Conservation (phyloP, 2,888 invertebrate species). For the Saturnia pavonia region DNA sequence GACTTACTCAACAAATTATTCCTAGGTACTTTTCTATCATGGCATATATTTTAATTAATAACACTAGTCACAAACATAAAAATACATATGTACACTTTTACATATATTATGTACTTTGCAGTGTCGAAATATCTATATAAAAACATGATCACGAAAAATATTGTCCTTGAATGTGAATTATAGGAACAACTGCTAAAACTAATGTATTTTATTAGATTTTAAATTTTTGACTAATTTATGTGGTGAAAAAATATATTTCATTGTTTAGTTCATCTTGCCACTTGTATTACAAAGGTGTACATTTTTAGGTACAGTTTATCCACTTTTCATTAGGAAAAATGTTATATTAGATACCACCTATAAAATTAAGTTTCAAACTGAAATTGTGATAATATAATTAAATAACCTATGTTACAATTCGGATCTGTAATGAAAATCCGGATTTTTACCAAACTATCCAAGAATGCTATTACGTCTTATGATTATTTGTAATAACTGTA, state of each 20-base stretch:
- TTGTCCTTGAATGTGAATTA: background rate
- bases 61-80: background rate
- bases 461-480: background rate
- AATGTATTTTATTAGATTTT: background rate
- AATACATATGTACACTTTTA: no score
- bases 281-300: background rate
- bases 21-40: background rate
- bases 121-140: background rate
- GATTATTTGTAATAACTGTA: no score
- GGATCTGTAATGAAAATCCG: no score
- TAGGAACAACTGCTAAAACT: background rate
- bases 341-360: background rate
- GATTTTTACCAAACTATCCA: background rate
- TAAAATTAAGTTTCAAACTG: background rate
- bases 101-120: no score
- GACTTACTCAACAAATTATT: background rate
- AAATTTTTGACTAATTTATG: background rate
- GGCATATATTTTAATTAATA: background rate
- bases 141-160: background rate
- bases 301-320: background rate
- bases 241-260: background rate
- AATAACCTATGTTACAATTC: no score
- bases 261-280: background rate
- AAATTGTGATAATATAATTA: background rate
- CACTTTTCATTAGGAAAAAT: background rate